Percentiles rank a stretch among this genome's conserved stretches.
phyloP scores from a whole-genome alignment of 2,888 invertebrate species.

The Adelphocoris suturalis region DNA sequence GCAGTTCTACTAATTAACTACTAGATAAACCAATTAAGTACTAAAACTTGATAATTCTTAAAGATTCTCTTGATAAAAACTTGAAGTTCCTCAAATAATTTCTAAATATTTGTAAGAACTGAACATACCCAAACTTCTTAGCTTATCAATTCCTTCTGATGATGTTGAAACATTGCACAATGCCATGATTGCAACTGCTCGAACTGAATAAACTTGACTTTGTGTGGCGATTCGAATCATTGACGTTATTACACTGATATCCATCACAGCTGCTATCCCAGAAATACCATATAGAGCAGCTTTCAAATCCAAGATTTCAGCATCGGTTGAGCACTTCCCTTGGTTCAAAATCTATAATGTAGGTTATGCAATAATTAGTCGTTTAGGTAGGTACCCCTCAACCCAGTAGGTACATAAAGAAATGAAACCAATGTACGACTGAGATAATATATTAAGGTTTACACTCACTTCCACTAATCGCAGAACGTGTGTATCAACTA shows the following conservation, averaged over 20 bases:
- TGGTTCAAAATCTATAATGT: slow-evolving; percentile 78
- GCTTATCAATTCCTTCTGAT: slow-evolving; percentile 88
- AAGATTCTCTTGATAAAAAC: no score
- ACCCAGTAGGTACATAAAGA: no score
- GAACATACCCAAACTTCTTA: slow-evolving; percentile 78
- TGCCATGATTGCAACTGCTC: slow-evolving; percentile 93
- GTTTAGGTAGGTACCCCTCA: no score
- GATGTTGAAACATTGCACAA: slow-evolving; percentile 93
- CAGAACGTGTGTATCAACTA: slow-evolving; percentile 81
- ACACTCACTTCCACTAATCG: slow-evolving; percentile 79
- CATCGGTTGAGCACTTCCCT: slow-evolving; percentile 83
- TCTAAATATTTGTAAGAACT: slow-evolving; percentile 38
- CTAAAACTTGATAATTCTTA: no score
- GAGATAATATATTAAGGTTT: no score
- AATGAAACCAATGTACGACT: no score
- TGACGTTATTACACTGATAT: slow-evolving; percentile 76
- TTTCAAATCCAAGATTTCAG: slow-evolving; percentile 89
- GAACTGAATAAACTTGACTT: slow-evolving; percentile 90
- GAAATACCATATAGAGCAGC: slow-evolving; percentile 91
- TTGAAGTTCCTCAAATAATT: neutral
- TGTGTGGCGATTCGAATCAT: slow-evolving; percentile 86
- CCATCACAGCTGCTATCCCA: slow-evolving; percentile 72
- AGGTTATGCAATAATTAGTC: neutral
- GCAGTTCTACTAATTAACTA: no score
- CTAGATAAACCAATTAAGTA: no score